Evolutionary conservation across 2,113 vertebrate species (phyloP), one percentile per base, ranked within the genome.

Genomic region (Strigops habroptila): DNA sequence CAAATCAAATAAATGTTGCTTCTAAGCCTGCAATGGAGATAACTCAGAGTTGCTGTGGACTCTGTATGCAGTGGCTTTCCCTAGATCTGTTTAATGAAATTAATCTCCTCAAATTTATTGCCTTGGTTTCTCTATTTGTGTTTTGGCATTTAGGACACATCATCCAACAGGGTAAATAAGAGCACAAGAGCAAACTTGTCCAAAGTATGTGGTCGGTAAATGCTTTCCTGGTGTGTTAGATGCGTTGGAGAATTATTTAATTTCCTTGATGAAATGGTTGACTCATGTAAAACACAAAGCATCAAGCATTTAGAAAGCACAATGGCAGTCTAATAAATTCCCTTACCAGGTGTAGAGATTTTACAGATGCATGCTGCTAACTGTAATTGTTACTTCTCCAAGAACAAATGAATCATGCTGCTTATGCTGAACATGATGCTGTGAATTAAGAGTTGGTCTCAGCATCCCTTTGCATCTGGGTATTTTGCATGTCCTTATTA

Each of bases 161-260:
- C 51, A 51, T 68, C 22, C 82, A 65, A 52, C 60, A 69, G 33
- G n/a, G 71, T 76, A 92, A 85, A 89, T 84, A 91, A 59, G 7
- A 89, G 69, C 37, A 55, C 83, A 93, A 77, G 93, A 96, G 41
- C 77, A 65, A 87, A 92, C 88, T 93, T 80, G 86, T 68, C 43
- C 21, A 4, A 85, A 92, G 37, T 73, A 79, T 83, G 80, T 63
- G 39, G 27, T 37, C 2, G 4, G 80, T 55, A 90, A 92, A 53
- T 52, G 44, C 11, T 37, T 84, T 52, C 64, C 46, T 77, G 9
- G 10, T 60, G 9, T 18, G 9, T 70, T 86, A 10, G 6, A 19
- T 80, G 35, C 4, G 1, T 41, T 82, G 49, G 39, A 87, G 70
- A 86, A 76, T 82, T 89, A 41, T 18, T 95, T 85, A 1, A 65